Percentiles rank a stretch among this genome's conserved stretches.
phyloP scores from a whole-genome alignment of 2,797 vertebrate genomes.

The Bryconaethiops microstoma region DNA sequence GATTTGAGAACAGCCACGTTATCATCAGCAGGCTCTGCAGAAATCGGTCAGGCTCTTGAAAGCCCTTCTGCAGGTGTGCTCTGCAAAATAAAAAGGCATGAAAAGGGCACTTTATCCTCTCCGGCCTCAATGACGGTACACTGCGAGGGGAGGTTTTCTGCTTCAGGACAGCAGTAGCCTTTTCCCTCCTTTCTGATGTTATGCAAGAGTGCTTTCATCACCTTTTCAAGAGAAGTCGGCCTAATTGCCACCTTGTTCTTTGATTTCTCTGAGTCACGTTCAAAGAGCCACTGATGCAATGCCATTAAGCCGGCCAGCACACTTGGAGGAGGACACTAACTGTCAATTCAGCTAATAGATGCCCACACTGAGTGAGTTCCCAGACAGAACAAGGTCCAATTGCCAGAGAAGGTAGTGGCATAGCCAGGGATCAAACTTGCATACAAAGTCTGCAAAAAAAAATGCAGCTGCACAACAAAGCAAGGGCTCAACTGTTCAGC shows the following conservation, averaged over 20 bases:
- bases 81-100: slow-evolving; percentile 38
- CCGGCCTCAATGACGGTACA: slow-evolving; percentile 1
- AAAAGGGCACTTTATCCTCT: slow-evolving; percentile 35
- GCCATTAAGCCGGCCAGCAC: neutral
- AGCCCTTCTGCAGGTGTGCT: slow-evolving; percentile 9
- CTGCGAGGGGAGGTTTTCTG: neutral
- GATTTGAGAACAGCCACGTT: slow-evolving; percentile 15
- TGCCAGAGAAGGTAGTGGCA: neutral
- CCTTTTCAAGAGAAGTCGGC: slow-evolving; percentile 13
- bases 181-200: slow-evolving; percentile 13
- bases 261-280: too few relatives aligned
- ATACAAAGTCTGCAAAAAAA: too few relatives aligned
- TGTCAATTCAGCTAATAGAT: neutral
- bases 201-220: slow-evolving; percentile 31
- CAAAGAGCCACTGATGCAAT: too few relatives aligned
- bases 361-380: neutral
- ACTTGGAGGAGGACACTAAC: neutral
- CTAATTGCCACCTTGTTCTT: neutral
- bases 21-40: slow-evolving; percentile 28
- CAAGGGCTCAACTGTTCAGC: too few relatives aligned
- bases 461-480: too few relatives aligned
- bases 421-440: neutral
- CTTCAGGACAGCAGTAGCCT: slow-evolving; percentile 25
- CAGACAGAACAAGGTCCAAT: neutral
- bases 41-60: slow-evolving; percentile 32